Percentiles rank a stretch among this genome's conserved stretches.
These are phyloP conservation scores for Spondyliosoma cantharus DNA, from an alignment of 2,797 vertebrate species.

Conservation along the genomic window DNA sequence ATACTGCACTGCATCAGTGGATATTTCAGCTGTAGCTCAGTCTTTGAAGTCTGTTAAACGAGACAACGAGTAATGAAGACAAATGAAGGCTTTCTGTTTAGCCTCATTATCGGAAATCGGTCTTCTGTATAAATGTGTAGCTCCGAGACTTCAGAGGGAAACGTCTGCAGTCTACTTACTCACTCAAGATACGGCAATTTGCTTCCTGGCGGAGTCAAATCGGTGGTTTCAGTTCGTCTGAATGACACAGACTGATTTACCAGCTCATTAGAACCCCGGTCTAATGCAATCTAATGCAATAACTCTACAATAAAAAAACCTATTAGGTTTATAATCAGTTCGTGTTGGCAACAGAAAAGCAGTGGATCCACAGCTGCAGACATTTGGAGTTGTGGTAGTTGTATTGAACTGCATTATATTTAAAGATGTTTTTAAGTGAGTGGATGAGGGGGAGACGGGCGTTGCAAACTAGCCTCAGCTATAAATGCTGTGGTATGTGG, in stretches of 20 bases:
- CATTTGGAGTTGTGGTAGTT: background rate
- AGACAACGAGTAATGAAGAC: constrained; percentile 59
- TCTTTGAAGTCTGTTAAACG: constrained; percentile 44
- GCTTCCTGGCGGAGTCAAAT: constrained; percentile 18
- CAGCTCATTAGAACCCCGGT: constrained; percentile 25
- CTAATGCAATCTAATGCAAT: constrained; percentile 45
- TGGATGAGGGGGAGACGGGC: constrained; percentile 42
- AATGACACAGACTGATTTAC: constrained; percentile 15
- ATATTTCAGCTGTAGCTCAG: constrained; percentile 12
- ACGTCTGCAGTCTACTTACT: constrained; percentile 22
- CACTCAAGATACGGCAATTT: constrained; percentile 10
- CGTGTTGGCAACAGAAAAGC: constrained; percentile 23
- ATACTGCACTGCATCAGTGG: background rate
- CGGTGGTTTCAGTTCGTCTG: constrained; percentile 20
- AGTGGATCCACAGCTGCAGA: constrained; percentile 4
- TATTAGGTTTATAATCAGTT: background rate
- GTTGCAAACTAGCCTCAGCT: constrained; percentile 46
- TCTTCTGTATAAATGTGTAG: constrained; percentile 42
- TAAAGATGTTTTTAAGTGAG: constrained; percentile 13
- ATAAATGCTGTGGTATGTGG: constrained; percentile 58
- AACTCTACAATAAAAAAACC: constrained; percentile 26
- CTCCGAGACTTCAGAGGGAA: constrained; percentile 33
- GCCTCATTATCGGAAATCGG: constrained; percentile 60
- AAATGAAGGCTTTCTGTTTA: constrained; percentile 45
- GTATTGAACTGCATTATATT: constrained; percentile 24